Evolutionary conservation across 2,797 vertebrate genomes (phyloP).

Genomic region (Betta splendens): DNA sequence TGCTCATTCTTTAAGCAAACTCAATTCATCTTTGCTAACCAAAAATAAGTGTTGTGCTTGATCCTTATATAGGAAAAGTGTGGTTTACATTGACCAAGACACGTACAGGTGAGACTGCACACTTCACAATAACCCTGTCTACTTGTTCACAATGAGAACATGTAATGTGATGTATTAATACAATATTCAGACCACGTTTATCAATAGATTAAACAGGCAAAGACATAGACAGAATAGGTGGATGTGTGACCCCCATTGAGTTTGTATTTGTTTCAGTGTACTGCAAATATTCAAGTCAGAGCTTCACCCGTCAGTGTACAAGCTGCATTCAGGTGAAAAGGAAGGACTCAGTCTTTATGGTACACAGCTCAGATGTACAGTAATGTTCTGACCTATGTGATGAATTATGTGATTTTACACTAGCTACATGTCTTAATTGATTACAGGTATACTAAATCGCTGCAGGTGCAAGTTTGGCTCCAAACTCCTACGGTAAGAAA

Average conservation of each 20-base stretch:
- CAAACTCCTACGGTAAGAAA: slow-evolving; percentile 86
- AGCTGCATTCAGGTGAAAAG: slow-evolving; percentile 91
- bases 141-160: too few relatives aligned
- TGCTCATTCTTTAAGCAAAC: slow-evolving; percentile 26
- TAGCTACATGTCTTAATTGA: slow-evolving; percentile 12
- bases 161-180: too few relatives aligned
- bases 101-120: slow-evolving; percentile 83
- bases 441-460: slow-evolving; percentile 90
- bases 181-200: background rate
- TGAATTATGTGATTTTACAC: too few relatives aligned
- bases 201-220: background rate
- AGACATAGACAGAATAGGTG: background rate
- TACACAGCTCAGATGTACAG: slow-evolving; percentile 42
- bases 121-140: background rate
- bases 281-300: slow-evolving; percentile 98
- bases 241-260: background rate
- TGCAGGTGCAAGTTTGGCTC: slow-evolving; percentile 93
- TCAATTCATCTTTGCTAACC: background rate
- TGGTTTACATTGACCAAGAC: slow-evolving; percentile 85
- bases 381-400: background rate
- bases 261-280: slow-evolving; percentile 76
- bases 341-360: slow-evolving; percentile 97
- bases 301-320: slow-evolving; percentile 94
- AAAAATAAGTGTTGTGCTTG: slow-evolving; percentile 36
- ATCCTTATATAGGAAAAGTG: slow-evolving; percentile 75